A percentile compares a stretch with the other conserved stretches of the same genome.
Conservation (phyloP, 1,140 invertebrate genomes). For the Drosophila yakuba region DNA sequence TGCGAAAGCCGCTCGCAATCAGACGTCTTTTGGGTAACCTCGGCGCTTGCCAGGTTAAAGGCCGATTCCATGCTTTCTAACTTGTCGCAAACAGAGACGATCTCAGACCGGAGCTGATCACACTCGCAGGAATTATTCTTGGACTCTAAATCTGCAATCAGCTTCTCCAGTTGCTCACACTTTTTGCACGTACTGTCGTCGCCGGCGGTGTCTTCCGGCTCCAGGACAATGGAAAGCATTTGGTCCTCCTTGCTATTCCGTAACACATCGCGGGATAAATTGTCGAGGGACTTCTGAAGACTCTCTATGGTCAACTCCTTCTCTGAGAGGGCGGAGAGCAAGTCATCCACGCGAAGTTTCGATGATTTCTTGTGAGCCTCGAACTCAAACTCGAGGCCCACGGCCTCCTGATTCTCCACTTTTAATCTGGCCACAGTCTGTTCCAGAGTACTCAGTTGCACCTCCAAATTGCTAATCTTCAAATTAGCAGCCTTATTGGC, state of each 20-base stretch:
- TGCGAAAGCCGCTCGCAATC: slow-evolving; percentile 41
- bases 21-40: slow-evolving; percentile 36
- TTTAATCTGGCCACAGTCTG: slow-evolving; percentile 59
- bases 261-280: slow-evolving; percentile 28
- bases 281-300: slow-evolving; percentile 54
- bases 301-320: slow-evolving; percentile 54
- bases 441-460: slow-evolving; percentile 47
- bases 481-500: slow-evolving; percentile 41
- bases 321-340: slow-evolving; percentile 67
- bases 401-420: slow-evolving; percentile 71
- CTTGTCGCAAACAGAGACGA: slow-evolving; percentile 31
- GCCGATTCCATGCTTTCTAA: slow-evolving; percentile 45
- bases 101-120: slow-evolving; percentile 51
- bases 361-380: slow-evolving; percentile 63
- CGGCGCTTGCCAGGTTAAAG: slow-evolving; percentile 29
- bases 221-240: slow-evolving; percentile 55
- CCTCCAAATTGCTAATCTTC: slow-evolving; percentile 50
- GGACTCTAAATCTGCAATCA: slow-evolving; percentile 22
- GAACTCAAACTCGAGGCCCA: slow-evolving; percentile 79
- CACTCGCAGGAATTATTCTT: slow-evolving; percentile 43
- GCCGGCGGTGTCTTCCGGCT: slow-evolving; percentile 6
- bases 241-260: slow-evolving; percentile 65
- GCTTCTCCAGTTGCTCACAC: slow-evolving; percentile 36
- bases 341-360: slow-evolving; percentile 72
- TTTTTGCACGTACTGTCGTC: slow-evolving; percentile 14